phyloP scores from a whole-genome alignment of 2,797 vertebrate species.

The Myotis vivesi region DNA sequence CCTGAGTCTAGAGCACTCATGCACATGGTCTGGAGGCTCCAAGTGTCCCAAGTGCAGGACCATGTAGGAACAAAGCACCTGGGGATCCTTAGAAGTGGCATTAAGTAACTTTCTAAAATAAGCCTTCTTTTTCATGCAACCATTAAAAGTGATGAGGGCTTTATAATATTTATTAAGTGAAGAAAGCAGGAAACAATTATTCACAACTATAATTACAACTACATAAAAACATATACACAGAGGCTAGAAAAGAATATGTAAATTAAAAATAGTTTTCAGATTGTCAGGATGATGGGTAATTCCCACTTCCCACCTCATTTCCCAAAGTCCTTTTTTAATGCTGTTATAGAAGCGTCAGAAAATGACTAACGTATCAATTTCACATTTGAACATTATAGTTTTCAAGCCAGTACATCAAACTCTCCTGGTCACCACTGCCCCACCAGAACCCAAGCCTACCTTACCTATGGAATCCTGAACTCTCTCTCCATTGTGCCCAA shows the following conservation, averaged over 20 bases:
- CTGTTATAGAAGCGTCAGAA: background rate
- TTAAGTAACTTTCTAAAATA: conserved; percentile 39
- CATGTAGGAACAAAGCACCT: background rate
- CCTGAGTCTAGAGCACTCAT: background rate
- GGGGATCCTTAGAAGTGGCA: background rate
- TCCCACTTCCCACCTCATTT: background rate
- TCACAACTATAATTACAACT: conserved; percentile 58
- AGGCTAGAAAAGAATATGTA: conserved; percentile 17
- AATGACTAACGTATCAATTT: background rate
- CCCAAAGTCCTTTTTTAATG: conserved; percentile 11
- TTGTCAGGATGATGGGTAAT: background rate
- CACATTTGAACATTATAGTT: background rate
- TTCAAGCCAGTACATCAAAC: background rate
- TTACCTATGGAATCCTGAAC: background rate
- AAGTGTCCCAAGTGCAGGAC: background rate
- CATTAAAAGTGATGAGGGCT: conserved; percentile 55
- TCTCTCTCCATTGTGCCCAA: background rate
- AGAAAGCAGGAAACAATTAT: conserved; percentile 54
- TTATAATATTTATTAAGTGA: conserved; percentile 55
- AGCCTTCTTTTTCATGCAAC: conserved; percentile 54
- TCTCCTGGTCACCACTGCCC: background rate
- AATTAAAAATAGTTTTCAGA: conserved; percentile 14
- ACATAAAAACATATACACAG: conserved; percentile 28
- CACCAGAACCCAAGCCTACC: background rate
- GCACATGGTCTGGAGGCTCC: background rate